Conservation (phyloP, 2,888 invertebrate genomes). For the Cephus spinipes region DNA sequence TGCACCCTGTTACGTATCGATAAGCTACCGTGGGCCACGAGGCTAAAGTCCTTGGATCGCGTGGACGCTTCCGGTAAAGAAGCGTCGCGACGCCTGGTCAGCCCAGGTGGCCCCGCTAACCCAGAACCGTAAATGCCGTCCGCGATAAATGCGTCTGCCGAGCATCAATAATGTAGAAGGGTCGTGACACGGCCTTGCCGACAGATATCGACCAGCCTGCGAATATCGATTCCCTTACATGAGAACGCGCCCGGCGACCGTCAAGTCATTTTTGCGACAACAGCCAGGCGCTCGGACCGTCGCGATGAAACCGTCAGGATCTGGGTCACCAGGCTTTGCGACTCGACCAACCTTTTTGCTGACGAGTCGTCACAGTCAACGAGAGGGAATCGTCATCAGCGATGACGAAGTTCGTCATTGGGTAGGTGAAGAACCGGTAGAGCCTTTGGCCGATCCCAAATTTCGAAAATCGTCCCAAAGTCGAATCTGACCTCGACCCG, state of each 20-base stretch:
- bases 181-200: constrained; percentile 57
- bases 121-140: background rate
- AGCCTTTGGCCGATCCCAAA: too few species aligned
- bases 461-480: too few species aligned
- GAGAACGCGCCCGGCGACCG: constrained; percentile 4
- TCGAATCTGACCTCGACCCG: too few species aligned
- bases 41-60: background rate
- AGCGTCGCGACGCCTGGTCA: background rate
- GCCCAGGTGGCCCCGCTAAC: background rate
- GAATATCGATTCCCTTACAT: constrained; percentile 50
- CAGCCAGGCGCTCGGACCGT: background rate
- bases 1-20: too few species aligned
- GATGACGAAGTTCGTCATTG: too few species aligned
- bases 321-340: background rate
- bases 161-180: constrained; percentile 59
- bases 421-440: too few species aligned
- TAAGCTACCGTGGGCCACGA: background rate
- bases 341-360: background rate
- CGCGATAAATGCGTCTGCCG: constrained; percentile 47
- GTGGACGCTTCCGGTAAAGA: background rate
- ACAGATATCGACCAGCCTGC: constrained; percentile 50
- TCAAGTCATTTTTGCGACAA: constrained; percentile 10
- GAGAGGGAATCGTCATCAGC: too few species aligned
- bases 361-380: background rate
- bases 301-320: background rate